phyloP scores from a whole-genome alignment of 2,797 vertebrate species.

The Galago senegalensis region DNA sequence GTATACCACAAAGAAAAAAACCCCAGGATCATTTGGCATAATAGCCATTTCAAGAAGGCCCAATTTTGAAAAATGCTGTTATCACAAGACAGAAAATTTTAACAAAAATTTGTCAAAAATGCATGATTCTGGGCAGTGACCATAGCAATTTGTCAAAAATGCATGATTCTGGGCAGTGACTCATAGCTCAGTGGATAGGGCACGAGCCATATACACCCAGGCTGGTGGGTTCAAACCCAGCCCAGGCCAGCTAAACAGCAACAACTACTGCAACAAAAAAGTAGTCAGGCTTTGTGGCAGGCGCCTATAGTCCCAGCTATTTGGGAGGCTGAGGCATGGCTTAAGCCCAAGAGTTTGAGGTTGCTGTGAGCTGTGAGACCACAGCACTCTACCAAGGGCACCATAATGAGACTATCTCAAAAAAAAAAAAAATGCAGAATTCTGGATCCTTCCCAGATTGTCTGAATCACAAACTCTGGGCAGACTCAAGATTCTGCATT shows the following conservation, averaged over 20 bases:
- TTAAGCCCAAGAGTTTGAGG: too few species aligned
- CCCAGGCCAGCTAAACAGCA: too few species aligned
- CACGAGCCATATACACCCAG: too few species aligned
- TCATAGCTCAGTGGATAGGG: too few species aligned
- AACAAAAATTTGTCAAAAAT: conserved; percentile 35
- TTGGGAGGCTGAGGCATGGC: too few species aligned
- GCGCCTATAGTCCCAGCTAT: too few species aligned
- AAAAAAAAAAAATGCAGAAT: background rate
- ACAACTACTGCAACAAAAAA: too few species aligned
- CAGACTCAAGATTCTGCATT: background rate
- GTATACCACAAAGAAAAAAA: background rate
- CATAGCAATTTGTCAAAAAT: background rate
- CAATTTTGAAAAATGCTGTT: conserved; percentile 3
- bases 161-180: background rate
- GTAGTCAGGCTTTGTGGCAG: too few species aligned
- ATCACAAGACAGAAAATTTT: background rate
- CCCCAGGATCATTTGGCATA: background rate
- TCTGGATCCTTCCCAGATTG: background rate
- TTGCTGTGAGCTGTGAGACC: too few species aligned
- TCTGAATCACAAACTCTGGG: background rate
- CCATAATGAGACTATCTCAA: too few species aligned
- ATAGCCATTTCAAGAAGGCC: background rate
- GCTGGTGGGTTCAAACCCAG: too few species aligned
- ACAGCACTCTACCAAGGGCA: too few species aligned
- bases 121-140: background rate